Base-by-base conservation (phyloP, 2,113 vertebrate species). In the Daubentonia madagascariensis region DNA sequence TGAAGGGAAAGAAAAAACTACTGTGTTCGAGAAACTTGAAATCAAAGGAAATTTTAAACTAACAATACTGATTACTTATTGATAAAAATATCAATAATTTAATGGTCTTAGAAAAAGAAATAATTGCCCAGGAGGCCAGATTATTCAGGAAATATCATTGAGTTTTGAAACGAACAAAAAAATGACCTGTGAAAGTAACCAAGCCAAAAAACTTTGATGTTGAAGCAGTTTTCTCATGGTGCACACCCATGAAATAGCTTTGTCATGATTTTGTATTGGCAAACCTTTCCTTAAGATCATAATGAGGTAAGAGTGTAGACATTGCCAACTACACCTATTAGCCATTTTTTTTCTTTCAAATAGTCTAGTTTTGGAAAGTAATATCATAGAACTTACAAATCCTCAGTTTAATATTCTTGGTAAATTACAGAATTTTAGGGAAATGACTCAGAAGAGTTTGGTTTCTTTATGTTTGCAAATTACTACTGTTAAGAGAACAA, bases 161-260 rank as follows among this genome's bases (percentile, higher is more conserved):
- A 79, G 37, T 92, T 96, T 97, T 91, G 59, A 97, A 97, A 87
- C 59, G 18, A 72, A 75, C 16, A 90, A 50, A 68, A 89, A 92
- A 43, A 96, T 93, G 93, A 89, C 84, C 79, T 91, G 40, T 92
- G 57, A 87, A 94, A 85, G 8, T 32, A 80, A 85, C 22, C n/a
- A 81, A 81, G 96, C 90, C 94, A 96, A 96, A 94, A 84, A 40
- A 40, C n/a, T 5, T 40, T 68, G 59, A 96, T 59, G 88, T 67
- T 79, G 89, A 98, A 97, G 81, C 83, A 59, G 14, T 94, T 97
- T 98, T 95, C 96, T 96, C 92, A 96, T n/a, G 86, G 89, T 94
- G 93, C 85, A 92, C 96, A 97, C 97, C 97, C 97, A 96, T 96
- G 52, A 92, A 97, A 98, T 97, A 96, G 75, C 97, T 98, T 97